Evolutionary conservation across 2,113 vertebrate species (phyloP), one percentile per base, ranked within the genome.

Genomic region (Anthoscopus minutus): DNA sequence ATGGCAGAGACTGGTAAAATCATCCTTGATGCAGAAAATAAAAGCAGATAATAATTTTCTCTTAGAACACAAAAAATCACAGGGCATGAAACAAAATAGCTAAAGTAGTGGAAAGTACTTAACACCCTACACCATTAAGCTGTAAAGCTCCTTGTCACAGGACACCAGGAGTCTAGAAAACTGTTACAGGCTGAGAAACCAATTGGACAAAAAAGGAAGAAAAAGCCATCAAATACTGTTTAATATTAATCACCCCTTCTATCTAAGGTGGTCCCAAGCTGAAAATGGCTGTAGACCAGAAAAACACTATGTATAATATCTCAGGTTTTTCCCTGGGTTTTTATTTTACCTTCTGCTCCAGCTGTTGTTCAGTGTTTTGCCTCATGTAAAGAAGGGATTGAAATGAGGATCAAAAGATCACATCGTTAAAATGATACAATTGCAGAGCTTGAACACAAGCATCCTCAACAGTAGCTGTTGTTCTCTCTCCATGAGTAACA

Each of bases 101-200:
- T 73, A 44, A 92, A 70, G 20, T 21, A n/a, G 60, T 50, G 35
- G 15, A 38, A 83, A 86, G 24, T 35, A 33, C 21, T 61, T 37
- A 73, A 40, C 50, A 35, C 15, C 0, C 0, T 23, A 33, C 13
- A 38, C 40, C 1, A 0, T 16, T 37, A 71, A 86, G 45, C 40
- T 92, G 66, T 53, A 78, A 74, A 80, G 54, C 50, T 88, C 40
- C 53, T 42, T 53, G 66, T 56, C 45, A 23, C 30, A 82, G 30
- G 21, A 51, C 37, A 27, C 18, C 13, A 25, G 5, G 14, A 58
- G 13, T 28, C 31, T 53, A 17, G 11, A n/a, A 65, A 56, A n/a
- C 45, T 81, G 33, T 44, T 79, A 0, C 6, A 33, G 40, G 4
- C 33, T 89, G 56, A 77, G 45, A 33, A 24, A 71, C 13, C 16